Percentiles rank a stretch among this genome's conserved stretches.
These are phyloP conservation scores for Cichladusa arquata DNA, from an alignment of 2,113 vertebrate species.

Conservation along the genomic window DNA sequence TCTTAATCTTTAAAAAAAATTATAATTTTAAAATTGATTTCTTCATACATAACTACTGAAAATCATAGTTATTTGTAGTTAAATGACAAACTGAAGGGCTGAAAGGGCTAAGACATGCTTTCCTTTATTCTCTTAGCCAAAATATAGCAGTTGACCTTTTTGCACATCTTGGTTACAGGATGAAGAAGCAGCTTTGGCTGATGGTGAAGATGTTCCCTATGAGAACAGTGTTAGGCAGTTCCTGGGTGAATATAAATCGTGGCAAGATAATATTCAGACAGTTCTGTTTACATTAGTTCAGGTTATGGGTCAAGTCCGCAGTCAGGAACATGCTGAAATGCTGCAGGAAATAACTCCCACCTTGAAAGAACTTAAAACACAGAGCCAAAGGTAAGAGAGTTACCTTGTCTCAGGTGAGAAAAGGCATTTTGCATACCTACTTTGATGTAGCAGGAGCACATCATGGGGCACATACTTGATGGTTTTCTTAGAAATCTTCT, in stretches of 20 bases:
- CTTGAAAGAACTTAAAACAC: slow-evolving; percentile 91
- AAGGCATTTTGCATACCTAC: not conserved
- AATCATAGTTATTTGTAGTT: not conserved
- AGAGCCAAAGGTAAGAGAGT: slow-evolving; percentile 88
- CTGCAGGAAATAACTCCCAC: slow-evolving; percentile 95
- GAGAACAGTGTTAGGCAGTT: slow-evolving; percentile 96
- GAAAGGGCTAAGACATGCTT: not conserved
- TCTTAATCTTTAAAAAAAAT: not conserved
- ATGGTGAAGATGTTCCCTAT: slow-evolving; percentile 93
- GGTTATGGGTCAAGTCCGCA: slow-evolving; percentile 91
- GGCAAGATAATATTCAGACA: slow-evolving; percentile 98
- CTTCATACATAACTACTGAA: not conserved
- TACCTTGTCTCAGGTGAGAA: not conserved
- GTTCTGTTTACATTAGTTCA: slow-evolving; percentile 96
- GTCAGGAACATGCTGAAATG: slow-evolving; percentile 90
- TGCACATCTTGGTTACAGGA: slow-evolving; percentile 77
- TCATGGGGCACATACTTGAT: no score
- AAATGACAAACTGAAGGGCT: not conserved
- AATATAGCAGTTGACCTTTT: not conserved
- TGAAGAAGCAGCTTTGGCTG: slow-evolving; percentile 91
- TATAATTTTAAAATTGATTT: not conserved
- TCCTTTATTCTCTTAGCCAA: not conserved
- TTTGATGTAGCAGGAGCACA: not conserved
- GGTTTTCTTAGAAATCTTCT: not conserved
- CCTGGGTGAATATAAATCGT: slow-evolving; percentile 94